A percentile compares a stretch with the other conserved stretches of the same genome.
Evolutionary conservation across 2,888 invertebrate genomes (phyloP).

Genomic region (Pimpla rufipes): DNA sequence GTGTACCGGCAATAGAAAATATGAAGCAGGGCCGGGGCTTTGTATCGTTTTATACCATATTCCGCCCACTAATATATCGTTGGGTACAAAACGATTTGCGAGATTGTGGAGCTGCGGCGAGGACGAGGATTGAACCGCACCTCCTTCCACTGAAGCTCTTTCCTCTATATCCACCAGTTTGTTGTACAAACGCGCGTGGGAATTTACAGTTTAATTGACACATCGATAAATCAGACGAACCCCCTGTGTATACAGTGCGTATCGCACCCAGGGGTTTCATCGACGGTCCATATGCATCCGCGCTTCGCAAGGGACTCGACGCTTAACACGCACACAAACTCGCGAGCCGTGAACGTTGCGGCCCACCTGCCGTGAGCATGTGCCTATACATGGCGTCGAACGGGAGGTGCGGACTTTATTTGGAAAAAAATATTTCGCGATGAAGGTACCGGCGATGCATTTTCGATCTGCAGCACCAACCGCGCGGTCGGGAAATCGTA

Average conservation of each 20-base stretch:
- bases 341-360: neutral
- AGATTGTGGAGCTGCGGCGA: neutral
- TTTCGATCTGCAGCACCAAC: constrained; percentile 11
- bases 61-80: constrained; percentile 22
- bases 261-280: constrained; percentile 52
- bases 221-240: constrained; percentile 57
- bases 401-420: constrained; percentile 5
- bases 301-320: constrained; percentile 40
- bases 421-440: constrained; percentile 19
- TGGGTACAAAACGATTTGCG: constrained; percentile 18
- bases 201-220: constrained; percentile 58
- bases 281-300: constrained; percentile 27
- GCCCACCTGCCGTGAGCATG: constrained; percentile 7
- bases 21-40: neutral
- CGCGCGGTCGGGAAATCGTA: neutral
- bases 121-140: constrained; percentile 23
- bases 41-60: constrained; percentile 9
- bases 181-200: constrained; percentile 39
- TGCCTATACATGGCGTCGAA: neutral
- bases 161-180: constrained; percentile 17
- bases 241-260: constrained; percentile 56
- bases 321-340: constrained; percentile 1
- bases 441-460: neutral
- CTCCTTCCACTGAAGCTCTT: constrained; percentile 22
- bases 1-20: constrained; percentile 2